Evolutionary conservation across 2,797 vertebrate species (phyloP).

Genomic region (Ambastaia sidthimunki): DNA sequence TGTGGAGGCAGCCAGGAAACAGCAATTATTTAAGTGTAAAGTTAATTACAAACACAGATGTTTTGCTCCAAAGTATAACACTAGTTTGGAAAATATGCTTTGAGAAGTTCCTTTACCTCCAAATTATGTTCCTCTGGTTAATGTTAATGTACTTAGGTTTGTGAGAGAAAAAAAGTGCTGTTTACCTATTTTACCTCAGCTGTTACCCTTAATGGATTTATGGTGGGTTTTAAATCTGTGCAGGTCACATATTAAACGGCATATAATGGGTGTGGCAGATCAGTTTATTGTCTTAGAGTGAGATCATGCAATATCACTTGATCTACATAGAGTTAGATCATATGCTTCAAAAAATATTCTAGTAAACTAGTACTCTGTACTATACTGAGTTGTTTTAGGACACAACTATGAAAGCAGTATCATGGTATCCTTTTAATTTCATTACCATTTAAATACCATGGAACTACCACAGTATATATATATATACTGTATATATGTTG

Average conservation of each 20-base stretch:
- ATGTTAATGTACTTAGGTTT: background rate
- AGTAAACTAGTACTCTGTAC: too few species aligned
- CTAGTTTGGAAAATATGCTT: background rate
- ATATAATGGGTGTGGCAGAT: constrained; percentile 15
- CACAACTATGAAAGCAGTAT: too few species aligned
- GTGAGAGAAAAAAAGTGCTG: background rate
- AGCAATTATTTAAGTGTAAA: constrained; percentile 5
- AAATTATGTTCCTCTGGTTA: background rate
- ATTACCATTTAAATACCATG: too few species aligned
- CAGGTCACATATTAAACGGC: background rate
- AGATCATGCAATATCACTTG: background rate
- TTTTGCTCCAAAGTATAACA: background rate
- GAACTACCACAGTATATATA: too few species aligned
- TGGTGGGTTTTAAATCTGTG: background rate
- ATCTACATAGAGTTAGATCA: background rate
- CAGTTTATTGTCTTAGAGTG: background rate
- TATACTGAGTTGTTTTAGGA: too few species aligned
- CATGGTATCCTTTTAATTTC: too few species aligned
- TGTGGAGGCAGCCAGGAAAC: background rate
- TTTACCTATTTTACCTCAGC: background rate
- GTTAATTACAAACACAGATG: background rate
- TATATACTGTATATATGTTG: too few species aligned
- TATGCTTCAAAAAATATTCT: background rate
- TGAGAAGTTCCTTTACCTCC: background rate
- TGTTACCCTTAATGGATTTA: constrained; percentile 9